These are phyloP conservation scores for Cyclophora punctaria DNA, from an alignment of 2,888 invertebrate genomes.

Conservation along the genomic window DNA sequence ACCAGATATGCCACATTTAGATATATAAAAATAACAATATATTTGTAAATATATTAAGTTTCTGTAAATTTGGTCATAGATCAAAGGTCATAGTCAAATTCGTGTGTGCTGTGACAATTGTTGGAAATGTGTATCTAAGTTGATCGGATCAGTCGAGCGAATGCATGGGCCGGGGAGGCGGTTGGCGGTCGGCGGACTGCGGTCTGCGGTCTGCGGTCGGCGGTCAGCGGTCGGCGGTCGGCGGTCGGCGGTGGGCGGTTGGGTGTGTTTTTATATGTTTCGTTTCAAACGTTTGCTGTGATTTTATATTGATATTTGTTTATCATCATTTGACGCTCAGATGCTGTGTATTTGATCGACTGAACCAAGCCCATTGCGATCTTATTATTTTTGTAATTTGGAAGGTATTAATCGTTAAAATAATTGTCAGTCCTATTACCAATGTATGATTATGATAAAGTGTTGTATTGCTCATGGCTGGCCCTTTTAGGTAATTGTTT, in stretches of 20 bases:
- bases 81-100: slow-evolving; percentile 17
- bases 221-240: no score
- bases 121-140: slow-evolving; percentile 4
- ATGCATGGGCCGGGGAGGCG: slow-evolving; percentile 5
- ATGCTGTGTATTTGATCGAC: slow-evolving; percentile 15
- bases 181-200: no score
- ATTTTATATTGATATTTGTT: slow-evolving; percentile 13
- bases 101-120: slow-evolving; percentile 15
- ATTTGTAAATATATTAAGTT: slow-evolving; percentile 18
- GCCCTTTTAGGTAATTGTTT: no score
- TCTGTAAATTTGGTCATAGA: slow-evolving; percentile 19
- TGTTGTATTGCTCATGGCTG: no score
- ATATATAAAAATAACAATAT: slow-evolving; percentile 10
- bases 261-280: no score
- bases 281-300: slow-evolving; percentile 10
- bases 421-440: no score
- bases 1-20: slow-evolving; percentile 20
- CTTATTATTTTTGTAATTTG: not conserved
- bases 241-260: no score
- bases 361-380: slow-evolving; percentile 20
- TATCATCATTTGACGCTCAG: slow-evolving; percentile 10
- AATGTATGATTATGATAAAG: no score
- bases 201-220: no score
- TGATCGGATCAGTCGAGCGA: slow-evolving; percentile 10
- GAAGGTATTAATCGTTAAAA: no score